Percentiles rank a stretch among this genome's conserved stretches.
phyloP scores from a whole-genome alignment of 1,140 invertebrate species.

The Capitella teleta region DNA sequence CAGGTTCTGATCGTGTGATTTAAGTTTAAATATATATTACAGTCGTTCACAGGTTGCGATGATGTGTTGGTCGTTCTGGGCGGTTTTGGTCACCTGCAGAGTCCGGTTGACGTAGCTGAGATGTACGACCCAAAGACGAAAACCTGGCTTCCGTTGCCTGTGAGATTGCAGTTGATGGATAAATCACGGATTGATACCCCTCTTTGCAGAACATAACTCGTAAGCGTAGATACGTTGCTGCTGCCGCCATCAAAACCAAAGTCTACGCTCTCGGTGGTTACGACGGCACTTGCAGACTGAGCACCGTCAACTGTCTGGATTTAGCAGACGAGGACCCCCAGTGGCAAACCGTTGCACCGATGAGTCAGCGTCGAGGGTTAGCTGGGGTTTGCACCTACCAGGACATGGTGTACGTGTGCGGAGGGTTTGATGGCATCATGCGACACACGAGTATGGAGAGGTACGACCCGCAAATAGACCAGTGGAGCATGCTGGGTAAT shows the following conservation, averaged over 20 bases:
- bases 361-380: constrained; percentile 30
- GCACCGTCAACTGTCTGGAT: constrained; percentile 29
- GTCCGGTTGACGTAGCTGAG: constrained; percentile 32
- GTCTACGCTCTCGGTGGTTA: constrained; percentile 37
- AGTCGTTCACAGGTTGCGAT: constrained; percentile 28
- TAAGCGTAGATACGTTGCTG: constrained; percentile 33
- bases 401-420: constrained; percentile 37
- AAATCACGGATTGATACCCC: not conserved
- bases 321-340: constrained; percentile 19
- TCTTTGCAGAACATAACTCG: constrained; percentile 27
- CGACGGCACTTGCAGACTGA: constrained; percentile 31
- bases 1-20: constrained; percentile 19
- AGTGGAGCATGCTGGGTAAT: constrained; percentile 31
- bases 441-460: constrained; percentile 35
- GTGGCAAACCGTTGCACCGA: constrained; percentile 25
- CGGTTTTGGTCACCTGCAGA: constrained; percentile 34
- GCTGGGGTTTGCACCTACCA: constrained; percentile 31
- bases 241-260: constrained; percentile 47
- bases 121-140: constrained; percentile 30
- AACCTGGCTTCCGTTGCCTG: constrained; percentile 28
- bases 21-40: not conserved
- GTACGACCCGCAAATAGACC: constrained; percentile 28
- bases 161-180: constrained; percentile 13
- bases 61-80: constrained; percentile 31
- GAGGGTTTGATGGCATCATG: constrained; percentile 36